Evolutionary conservation across 2,888 invertebrate genomes (phyloP), one percentile per base, ranked within the genome.

Genomic region (Pseudeuparius sepicola): DNA sequence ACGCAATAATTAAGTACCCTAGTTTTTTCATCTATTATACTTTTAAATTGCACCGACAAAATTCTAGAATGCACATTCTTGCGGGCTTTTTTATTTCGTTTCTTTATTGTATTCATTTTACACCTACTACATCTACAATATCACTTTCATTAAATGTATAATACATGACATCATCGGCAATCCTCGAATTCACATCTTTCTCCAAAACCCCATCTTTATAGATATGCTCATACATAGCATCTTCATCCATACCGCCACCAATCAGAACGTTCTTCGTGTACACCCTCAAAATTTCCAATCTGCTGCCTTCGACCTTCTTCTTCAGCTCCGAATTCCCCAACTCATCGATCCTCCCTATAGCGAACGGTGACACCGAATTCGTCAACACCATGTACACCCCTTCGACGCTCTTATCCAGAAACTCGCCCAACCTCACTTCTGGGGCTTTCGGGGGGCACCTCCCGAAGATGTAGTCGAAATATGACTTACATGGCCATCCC

Each of bases 401-500:
- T 1, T 56, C 51, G 0, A 60, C 52, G 2, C 49, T 48, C 10
- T 47, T 52, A 30, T 54, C 58, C 2, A 63, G 54, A 40, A 64
- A 59, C 43, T 71, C 71, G 1, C 72, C 72, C 46, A 70, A 68
- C 31, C 67, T 53, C 24, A 58, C 53, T 45, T 62, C 60, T 1
- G 57, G 55, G 39, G 68, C 66, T 4, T 58, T 66, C 0, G 71
- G 70, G 0, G 70, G 71, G 44, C 76, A 77, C 38, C 68, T 56
- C 2, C 74, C 74, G 4, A 73, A 37, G 2, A 76, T 49, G 47
- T 73, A 76, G 7, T 65, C 56, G 3, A 71, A 55, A 44, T 72
- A 74, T 1, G 70, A 68, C 4, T 65, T 59, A 48, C 78, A 78
- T 0, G 67, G 65, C 72, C 75, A 76, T 4, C 75, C 77, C 71